phyloP scores from a whole-genome alignment of 2,888 invertebrate species.

The Lepidocyrtoides sp. region DNA sequence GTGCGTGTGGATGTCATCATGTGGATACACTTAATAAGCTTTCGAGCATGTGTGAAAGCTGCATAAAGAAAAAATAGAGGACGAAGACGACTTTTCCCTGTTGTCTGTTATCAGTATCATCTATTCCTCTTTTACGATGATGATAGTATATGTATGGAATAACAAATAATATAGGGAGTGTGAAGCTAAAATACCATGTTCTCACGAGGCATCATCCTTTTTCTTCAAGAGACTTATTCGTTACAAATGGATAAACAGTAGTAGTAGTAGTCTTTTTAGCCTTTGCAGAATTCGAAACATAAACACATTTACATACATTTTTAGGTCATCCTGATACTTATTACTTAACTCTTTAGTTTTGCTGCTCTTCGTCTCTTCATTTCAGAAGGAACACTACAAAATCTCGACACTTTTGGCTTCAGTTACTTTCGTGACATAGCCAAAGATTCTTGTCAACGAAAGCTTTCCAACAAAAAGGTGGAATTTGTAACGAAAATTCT shows the following conservation, averaged over 20 bases:
- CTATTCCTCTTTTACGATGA: constrained; percentile 2
- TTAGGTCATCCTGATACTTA: constrained; percentile 60
- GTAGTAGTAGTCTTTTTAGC: neutral
- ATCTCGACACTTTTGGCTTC: constrained; percentile 55
- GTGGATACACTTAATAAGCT: constrained; percentile 58
- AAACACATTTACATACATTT: constrained; percentile 39
- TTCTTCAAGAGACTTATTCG: constrained; percentile 19
- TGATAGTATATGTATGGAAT: constrained; percentile 32
- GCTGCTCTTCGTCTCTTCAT: constrained; percentile 43
- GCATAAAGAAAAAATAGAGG: neutral
- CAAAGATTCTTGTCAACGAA: constrained; percentile 62
- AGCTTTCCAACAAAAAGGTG: neutral
- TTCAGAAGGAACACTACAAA: constrained; percentile 44
- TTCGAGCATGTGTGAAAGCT: constrained; percentile 56
- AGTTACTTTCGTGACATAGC: constrained; percentile 68
- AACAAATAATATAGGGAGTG: too few species aligned
- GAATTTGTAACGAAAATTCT: neutral
- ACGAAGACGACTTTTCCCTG: constrained; percentile 33
- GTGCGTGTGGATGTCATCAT: constrained; percentile 64
- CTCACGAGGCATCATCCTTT: neutral
- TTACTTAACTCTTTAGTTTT: constrained; percentile 65
- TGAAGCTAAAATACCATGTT: constrained; percentile 60
- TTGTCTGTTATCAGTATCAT: constrained; percentile 14
- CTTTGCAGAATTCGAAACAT: constrained; percentile 15
- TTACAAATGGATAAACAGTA: constrained; percentile 8